phyloP scores from a whole-genome alignment of 2,888 invertebrate genomes.

The Ormyrus nitidulus region DNA sequence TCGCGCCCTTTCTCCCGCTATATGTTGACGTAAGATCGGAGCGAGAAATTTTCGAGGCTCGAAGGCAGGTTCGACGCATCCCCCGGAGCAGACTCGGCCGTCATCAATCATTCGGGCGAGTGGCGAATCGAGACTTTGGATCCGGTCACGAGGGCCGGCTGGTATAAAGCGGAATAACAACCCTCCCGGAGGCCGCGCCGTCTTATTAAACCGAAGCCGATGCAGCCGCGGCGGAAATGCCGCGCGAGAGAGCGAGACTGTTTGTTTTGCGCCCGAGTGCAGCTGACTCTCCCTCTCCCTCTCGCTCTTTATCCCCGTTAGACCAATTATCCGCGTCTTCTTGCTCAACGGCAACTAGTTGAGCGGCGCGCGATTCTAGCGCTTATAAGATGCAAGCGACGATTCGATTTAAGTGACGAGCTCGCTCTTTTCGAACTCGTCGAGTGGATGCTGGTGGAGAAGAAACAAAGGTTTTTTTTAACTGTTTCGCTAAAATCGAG shows the following conservation, averaged over 20 bases:
- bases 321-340: conserved; percentile 35
- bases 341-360: neutral
- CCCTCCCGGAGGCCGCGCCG: conserved; percentile 19
- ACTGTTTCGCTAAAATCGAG: too few relatives aligned
- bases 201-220: conserved; percentile 43
- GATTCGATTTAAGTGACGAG: too few relatives aligned
- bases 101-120: conserved; percentile 41
- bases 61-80: too few relatives aligned
- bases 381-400: too few relatives aligned
- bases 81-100: conserved; percentile 13
- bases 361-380: neutral
- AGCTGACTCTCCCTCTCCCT: neutral
- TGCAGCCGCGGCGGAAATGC: conserved; percentile 1
- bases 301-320: conserved; percentile 8
- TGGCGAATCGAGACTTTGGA: conserved; percentile 23
- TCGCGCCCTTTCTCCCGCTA: too few relatives aligned
- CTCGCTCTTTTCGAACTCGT: too few relatives aligned
- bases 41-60: too few relatives aligned
- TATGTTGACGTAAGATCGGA: too few relatives aligned
- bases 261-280: conserved; percentile 36
- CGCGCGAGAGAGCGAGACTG: neutral
- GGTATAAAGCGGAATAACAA: conserved; percentile 33
- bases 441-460: too few relatives aligned
- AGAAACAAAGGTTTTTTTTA: too few relatives aligned
- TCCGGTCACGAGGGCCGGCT: conserved; percentile 49